Evolutionary conservation across 2,888 invertebrate genomes (phyloP).

Genomic region (Tridacna crocea): DNA sequence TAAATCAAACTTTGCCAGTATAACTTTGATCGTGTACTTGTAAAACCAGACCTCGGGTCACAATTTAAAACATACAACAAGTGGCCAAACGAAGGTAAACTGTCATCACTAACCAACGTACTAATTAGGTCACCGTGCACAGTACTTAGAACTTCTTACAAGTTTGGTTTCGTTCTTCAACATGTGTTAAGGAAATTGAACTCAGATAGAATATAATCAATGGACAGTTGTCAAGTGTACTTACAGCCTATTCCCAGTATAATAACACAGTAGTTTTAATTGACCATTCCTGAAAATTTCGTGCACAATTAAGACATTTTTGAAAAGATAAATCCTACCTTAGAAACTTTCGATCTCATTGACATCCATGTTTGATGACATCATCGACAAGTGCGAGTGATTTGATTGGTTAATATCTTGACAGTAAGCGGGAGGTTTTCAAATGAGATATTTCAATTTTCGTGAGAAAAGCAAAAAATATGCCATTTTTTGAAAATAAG

Average conservation of each 20-base stretch:
- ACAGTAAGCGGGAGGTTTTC: constrained; percentile 5
- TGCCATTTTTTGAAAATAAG: too few relatives aligned
- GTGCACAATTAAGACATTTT: background rate
- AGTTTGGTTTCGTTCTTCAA: constrained; percentile 26
- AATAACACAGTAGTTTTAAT: too few relatives aligned
- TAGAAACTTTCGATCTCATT: constrained; percentile 31
- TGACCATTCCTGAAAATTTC: too few relatives aligned
- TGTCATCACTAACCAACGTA: background rate
- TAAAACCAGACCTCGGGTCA: too few relatives aligned
- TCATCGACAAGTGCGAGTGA: constrained; percentile 31
- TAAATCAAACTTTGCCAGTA: background rate
- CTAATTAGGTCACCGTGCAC: background rate
- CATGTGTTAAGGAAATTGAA: constrained; percentile 8
- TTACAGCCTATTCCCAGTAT: too few relatives aligned
- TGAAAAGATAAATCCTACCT: constrained; percentile 3
- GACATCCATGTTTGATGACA: constrained; percentile 46
- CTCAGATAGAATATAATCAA: background rate
- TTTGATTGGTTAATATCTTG: constrained; percentile 8
- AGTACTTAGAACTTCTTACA: constrained; percentile 1
- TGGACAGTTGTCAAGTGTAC: too few relatives aligned
- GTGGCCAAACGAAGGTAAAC: too few relatives aligned
- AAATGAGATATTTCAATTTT: background rate
- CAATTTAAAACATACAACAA: too few relatives aligned
- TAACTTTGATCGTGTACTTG: too few relatives aligned
- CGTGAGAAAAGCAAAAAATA: too few relatives aligned